phyloP scores from a whole-genome alignment of 2,888 invertebrate genomes.

The Smittia sp. region DNA sequence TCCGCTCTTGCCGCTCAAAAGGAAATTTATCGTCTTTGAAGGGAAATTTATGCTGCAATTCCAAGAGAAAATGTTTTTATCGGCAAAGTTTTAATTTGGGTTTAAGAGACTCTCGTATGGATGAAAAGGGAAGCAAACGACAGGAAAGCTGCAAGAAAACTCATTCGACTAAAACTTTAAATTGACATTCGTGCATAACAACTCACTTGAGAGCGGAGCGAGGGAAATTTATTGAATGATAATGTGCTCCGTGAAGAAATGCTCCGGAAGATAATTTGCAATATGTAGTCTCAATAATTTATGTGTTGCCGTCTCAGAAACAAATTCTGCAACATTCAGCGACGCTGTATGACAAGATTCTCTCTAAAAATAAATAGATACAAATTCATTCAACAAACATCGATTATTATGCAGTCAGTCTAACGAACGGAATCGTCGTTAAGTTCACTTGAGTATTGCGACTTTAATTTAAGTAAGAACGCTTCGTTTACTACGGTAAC shows the following conservation, averaged over 20 bases:
- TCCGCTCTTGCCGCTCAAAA: not conserved
- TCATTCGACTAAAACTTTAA: conserved; percentile 14
- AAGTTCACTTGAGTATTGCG: too few relatives aligned
- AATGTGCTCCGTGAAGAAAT: not conserved
- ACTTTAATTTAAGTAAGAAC: too few relatives aligned
- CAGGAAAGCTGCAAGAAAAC: not conserved
- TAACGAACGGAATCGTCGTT: too few relatives aligned
- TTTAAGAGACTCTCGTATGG: too few relatives aligned
- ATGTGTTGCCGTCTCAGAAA: too few relatives aligned
- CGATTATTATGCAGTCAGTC: too few relatives aligned
- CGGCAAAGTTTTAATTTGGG: conserved; percentile 20
- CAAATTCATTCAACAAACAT: too few relatives aligned
- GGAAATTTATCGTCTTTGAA: conserved; percentile 24
- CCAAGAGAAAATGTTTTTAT: conserved; percentile 9
- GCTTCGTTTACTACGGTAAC: too few relatives aligned
- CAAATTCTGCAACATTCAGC: too few relatives aligned
- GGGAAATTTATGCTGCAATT: not conserved
- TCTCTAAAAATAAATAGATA: too few relatives aligned
- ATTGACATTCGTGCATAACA: conserved; percentile 27
- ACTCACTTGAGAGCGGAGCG: not conserved
- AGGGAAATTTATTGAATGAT: conserved; percentile 27
- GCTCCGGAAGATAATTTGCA: conserved; percentile 27
- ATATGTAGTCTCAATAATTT: conserved; percentile 1
- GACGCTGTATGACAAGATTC: too few relatives aligned
- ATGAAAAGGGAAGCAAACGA: not conserved